phyloP scores from a whole-genome alignment of 2,888 invertebrate genomes.

The Mystacides longicornis region DNA sequence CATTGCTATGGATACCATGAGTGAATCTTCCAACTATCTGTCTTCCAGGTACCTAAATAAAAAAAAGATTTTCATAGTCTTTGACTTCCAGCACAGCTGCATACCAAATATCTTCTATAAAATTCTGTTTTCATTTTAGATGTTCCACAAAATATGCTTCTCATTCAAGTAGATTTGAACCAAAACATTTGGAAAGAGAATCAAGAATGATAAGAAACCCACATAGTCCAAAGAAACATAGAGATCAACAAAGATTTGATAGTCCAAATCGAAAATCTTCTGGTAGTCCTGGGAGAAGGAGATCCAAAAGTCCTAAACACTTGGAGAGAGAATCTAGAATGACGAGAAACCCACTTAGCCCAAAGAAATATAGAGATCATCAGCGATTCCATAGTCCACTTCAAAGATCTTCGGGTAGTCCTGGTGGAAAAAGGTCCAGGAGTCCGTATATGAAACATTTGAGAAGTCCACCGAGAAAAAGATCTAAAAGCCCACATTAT shows the following conservation, averaged over 20 bases:
- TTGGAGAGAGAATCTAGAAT: not conserved
- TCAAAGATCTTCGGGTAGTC: conserved; percentile 3
- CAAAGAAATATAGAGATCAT: too few species aligned
- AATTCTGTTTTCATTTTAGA: not conserved
- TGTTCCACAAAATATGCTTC: not conserved
- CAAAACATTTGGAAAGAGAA: not conserved
- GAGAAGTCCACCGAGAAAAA: not conserved
- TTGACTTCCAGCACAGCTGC: too few species aligned
- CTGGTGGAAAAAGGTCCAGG: not conserved
- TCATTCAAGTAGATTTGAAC: not conserved
- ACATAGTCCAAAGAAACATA: not conserved
- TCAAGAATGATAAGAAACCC: not conserved
- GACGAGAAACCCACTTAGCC: not conserved
- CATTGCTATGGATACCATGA: too few species aligned
- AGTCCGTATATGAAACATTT: not conserved
- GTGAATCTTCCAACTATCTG: too few species aligned
- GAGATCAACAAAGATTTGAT: not conserved
- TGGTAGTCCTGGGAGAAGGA: not conserved
- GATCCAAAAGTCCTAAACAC: not conserved
- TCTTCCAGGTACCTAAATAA: too few species aligned
- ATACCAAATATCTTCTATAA: not conserved
- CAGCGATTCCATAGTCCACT: too few species aligned
- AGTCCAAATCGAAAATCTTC: not conserved
- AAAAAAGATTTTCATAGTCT: too few species aligned
- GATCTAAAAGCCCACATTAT: not conserved